phyloP scores from a whole-genome alignment of 2,888 invertebrate genomes.

The Gonocerus acuteangulatus region DNA sequence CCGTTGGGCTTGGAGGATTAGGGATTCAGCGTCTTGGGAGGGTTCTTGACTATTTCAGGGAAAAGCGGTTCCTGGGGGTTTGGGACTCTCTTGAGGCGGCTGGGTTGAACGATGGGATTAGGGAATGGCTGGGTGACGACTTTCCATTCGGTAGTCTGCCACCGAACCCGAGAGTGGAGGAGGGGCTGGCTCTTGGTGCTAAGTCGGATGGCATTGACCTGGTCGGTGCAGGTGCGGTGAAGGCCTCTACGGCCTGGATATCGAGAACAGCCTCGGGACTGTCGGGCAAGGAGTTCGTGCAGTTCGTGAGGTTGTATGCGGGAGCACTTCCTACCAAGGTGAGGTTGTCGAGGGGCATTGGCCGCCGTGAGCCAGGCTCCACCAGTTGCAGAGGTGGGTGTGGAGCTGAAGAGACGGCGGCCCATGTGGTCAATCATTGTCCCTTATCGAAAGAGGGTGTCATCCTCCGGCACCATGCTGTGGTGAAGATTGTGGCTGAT shows the following conservation, averaged over 20 bases:
- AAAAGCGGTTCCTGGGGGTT: not conserved
- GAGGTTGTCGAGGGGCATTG: not conserved
- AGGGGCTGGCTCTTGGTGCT: not conserved
- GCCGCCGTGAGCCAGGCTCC: not conserved
- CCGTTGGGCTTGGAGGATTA: constrained; percentile 38
- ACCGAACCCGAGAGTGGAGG: not conserved
- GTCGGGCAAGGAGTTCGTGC: not conserved
- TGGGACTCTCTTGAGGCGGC: not conserved
- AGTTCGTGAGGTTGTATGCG: not conserved
- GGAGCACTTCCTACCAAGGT: not conserved
- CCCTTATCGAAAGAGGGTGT: not conserved
- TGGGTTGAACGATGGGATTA: not conserved
- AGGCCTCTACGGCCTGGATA: not conserved
- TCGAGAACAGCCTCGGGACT: not conserved
- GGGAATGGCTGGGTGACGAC: not conserved
- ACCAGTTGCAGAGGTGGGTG: not conserved
- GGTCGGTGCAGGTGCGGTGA: not conserved
- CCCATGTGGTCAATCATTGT: not conserved
- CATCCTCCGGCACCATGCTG: not conserved
- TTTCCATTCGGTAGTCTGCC: not conserved
- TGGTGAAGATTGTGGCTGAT: not conserved
- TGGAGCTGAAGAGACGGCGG: not conserved
- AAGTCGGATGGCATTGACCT: not conserved
- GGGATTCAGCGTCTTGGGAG: constrained; percentile 36
- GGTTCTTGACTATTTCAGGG: constrained; percentile 1